These are phyloP conservation scores for Iphiclides podalirius DNA, from an alignment of 2,888 invertebrate genomes.

Conservation along the genomic window DNA sequence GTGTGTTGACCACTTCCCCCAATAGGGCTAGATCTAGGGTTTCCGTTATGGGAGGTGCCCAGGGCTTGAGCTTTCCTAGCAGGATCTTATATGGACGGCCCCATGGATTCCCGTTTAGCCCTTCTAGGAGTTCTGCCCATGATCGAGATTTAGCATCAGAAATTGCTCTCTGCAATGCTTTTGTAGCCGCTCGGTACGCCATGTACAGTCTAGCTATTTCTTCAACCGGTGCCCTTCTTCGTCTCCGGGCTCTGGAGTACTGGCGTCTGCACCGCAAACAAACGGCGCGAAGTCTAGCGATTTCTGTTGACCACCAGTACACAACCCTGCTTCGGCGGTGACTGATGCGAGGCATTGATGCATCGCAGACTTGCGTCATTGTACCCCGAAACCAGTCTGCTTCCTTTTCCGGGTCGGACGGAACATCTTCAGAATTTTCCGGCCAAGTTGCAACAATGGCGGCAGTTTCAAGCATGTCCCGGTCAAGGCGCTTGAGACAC, in stretches of 20 bases:
- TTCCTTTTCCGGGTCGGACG: background rate
- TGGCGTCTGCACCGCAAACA: no score
- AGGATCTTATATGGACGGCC: slow-evolving; percentile 25
- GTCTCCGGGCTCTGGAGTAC: background rate
- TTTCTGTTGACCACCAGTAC: background rate
- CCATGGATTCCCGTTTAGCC: slow-evolving; percentile 20
- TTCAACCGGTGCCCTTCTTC: background rate
- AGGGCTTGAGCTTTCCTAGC: slow-evolving; percentile 25
- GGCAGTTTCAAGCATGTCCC: background rate
- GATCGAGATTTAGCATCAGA: slow-evolving; percentile 9
- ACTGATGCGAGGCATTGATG: slow-evolving; percentile 11
- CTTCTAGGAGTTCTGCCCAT: slow-evolving; percentile 19
- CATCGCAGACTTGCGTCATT: no score
- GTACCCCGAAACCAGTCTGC: no score
- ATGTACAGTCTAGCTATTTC: no score
- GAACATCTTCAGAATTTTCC: background rate
- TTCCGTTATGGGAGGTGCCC: no score
- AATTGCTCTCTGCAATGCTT: slow-evolving; percentile 8
- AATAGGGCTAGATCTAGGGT: no score
- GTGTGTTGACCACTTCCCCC: no score
- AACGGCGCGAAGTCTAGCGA: no score
- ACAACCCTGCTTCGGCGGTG: background rate
- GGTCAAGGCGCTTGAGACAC: no score
- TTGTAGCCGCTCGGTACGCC: no score
- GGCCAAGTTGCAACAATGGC: no score